phyloP scores from a whole-genome alignment of 2,888 invertebrate genomes.

The Melanostoma scalare region DNA sequence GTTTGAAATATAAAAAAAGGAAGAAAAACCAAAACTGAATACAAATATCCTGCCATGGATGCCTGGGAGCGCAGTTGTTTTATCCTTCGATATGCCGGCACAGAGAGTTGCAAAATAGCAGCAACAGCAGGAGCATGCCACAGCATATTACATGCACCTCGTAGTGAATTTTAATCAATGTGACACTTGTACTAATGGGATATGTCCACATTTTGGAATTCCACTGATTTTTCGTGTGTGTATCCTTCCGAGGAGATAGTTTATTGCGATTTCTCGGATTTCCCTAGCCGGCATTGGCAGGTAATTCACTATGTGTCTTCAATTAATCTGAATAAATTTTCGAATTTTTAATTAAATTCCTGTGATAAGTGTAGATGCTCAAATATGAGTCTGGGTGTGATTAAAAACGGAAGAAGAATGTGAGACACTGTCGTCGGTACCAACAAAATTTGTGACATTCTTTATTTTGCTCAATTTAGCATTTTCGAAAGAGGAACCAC shows the following conservation, averaged over 20 bases:
- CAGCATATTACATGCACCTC: constrained; percentile 44
- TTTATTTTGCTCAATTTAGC: not conserved
- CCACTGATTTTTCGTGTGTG: constrained; percentile 53
- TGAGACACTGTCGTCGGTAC: constrained; percentile 18
- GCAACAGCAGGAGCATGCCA: constrained; percentile 14
- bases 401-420: constrained; percentile 9
- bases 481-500: not conserved
- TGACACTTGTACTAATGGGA: constrained; percentile 71
- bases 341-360: constrained; percentile 65
- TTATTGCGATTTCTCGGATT: constrained; percentile 35
- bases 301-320: constrained; percentile 62
- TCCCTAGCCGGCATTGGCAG: constrained; percentile 47
- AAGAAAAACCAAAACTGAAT: constrained; percentile 23
- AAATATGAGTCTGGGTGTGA: constrained; percentile 1
- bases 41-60: constrained; percentile 50
- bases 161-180: constrained; percentile 68
- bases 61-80: constrained; percentile 7
- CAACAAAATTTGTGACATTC: constrained; percentile 13
- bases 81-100: constrained; percentile 16
- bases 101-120: not conserved
- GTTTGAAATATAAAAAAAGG: constrained; percentile 13
- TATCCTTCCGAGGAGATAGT: constrained; percentile 2
- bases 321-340: constrained; percentile 68
- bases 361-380: not conserved
- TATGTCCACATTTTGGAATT: constrained; percentile 68